Evolutionary conservation across 2,888 invertebrate genomes (phyloP), one percentile per base, ranked within the genome.

Genomic region (Tenthredo amoena): DNA sequence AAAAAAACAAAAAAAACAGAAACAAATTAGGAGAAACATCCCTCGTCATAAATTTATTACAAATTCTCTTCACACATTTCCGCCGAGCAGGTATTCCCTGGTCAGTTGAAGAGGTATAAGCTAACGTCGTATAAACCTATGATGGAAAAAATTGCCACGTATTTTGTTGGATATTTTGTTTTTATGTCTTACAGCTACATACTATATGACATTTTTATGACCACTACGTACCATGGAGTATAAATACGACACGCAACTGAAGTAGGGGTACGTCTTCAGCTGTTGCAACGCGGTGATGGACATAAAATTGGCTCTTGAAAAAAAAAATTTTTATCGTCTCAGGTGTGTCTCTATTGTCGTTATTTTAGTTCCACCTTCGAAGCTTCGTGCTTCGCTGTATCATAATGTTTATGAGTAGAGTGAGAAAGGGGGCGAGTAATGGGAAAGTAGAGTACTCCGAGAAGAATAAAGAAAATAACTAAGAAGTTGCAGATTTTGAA

Each of bases 261-360:
- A 71, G n/a, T 37, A 18, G 71, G 18, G 71, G 37, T 37, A 74
- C 43, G 15, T 74, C 72, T 74, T 74, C 72, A 74, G 72, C 43
- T 43, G 72, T 74, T 74, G 72, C 72, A 74, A 21, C 43, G 40
- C 43, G 40, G n/a, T 40, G 43, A 74, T 74, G 72, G 72, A 43
- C n/a, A 21, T 74, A 74, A 74, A 74, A 40, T 74, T 26, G 72
- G 43, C 43, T 74, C 43, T 74, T 21, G n/a, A 43, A 72, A n/a
- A 18, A 5, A 47, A 50, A 55, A 74, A 40, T 18, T 72, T 74
- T 74, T 43, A 43, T 74, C 5, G 43, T 31, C 21, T 74, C 72
- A 74, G 71, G 26, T 74, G 40, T 21, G 26, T 43, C 72, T 21
- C n/a, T 31, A 31, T 74, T 72, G n/a, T 40, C n/a, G 72, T 21